Conservation (phyloP, 2,797 vertebrate species). For the Sebastolobus altivelis region DNA sequence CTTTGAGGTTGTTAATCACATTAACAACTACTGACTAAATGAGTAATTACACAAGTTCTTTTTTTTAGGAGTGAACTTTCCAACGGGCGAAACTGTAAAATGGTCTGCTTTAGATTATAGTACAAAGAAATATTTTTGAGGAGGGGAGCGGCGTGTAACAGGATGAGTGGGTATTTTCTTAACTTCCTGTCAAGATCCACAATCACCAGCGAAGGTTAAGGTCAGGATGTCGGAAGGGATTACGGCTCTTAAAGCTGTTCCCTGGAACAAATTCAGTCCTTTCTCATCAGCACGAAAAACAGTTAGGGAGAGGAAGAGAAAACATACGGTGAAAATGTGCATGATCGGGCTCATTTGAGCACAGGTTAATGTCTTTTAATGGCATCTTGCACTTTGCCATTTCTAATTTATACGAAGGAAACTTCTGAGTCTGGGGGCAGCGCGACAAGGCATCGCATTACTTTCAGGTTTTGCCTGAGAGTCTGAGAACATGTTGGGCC, state of each 20-base stretch:
- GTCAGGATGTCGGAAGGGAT: conserved; percentile 59
- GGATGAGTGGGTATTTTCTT: conserved; percentile 36
- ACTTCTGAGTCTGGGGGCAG: neutral
- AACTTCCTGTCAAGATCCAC: conserved; percentile 34
- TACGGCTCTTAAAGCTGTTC: conserved; percentile 36
- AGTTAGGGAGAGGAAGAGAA: neutral
- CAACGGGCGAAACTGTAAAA: neutral
- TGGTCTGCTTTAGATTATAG: neutral
- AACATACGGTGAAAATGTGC: neutral
- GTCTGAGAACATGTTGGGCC: neutral
- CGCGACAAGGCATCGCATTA: neutral
- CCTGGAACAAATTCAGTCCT: conserved; percentile 40
- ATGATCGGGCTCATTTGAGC: neutral
- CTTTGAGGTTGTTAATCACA: neutral
- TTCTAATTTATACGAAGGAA: neutral
- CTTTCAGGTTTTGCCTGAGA: conserved; percentile 6
- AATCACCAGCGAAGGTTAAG: conserved; percentile 44
- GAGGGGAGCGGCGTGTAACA: conserved; percentile 9
- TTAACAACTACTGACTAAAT: neutral
- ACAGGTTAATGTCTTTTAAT: neutral
- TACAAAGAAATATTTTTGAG: conserved; percentile 1
- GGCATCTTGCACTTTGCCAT: neutral
- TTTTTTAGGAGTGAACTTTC: neutral
- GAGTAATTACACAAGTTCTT: neutral
- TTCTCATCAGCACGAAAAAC: conserved; percentile 11